Conservation (phyloP, 35 echinoderm and acorn worm genomes). For the Nesometra sesokonis region DNA sequence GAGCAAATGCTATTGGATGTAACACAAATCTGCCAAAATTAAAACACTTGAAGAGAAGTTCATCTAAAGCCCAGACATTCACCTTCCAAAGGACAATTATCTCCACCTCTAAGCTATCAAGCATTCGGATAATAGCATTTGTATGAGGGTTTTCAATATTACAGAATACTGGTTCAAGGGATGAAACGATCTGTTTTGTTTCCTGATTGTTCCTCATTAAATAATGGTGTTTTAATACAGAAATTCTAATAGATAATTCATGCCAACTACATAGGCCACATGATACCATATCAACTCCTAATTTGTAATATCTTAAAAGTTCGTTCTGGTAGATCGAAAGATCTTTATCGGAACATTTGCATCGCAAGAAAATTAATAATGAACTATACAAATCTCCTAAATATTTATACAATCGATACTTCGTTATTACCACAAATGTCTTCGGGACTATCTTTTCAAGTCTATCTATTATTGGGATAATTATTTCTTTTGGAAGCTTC, state of each 20-base stretch:
- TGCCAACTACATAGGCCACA: neutral
- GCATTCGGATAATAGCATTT: too few relatives aligned
- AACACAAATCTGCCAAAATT: too few relatives aligned
- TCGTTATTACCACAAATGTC: neutral
- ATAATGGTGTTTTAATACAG: neutral
- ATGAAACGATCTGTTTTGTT: neutral
- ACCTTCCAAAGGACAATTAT: too few relatives aligned
- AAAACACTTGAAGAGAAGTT: too few relatives aligned
- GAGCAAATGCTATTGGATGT: too few relatives aligned
- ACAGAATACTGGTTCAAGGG: neutral
- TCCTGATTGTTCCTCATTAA: neutral
- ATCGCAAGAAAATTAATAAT: neutral
- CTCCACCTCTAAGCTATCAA: too few relatives aligned
- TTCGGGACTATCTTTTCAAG: neutral
- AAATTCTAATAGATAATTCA: neutral
- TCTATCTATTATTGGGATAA: neutral
- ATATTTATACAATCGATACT: neutral
- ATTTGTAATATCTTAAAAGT: neutral
- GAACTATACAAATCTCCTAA: neutral
- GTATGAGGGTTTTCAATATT: neutral
- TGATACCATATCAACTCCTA: neutral
- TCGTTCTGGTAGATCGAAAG: neutral
- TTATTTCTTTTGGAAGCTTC: neutral
- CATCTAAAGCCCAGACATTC: too few relatives aligned
- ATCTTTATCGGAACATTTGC: neutral